phyloP scores from a whole-genome alignment of 2,113 vertebrate species.

The Lagopus muta region DNA sequence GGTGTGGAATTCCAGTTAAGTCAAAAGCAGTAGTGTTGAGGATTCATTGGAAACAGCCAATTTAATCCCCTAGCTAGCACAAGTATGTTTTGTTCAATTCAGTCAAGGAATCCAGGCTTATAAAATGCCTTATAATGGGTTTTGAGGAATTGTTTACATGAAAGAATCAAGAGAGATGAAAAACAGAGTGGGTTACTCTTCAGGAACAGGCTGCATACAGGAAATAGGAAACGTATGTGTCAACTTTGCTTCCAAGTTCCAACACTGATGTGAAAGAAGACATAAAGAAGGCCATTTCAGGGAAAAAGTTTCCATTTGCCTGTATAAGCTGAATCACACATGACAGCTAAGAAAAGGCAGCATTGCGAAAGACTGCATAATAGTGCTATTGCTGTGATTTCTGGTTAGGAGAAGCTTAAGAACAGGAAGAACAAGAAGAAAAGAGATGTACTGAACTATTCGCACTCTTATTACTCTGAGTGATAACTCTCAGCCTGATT shows the following conservation, averaged over 20 bases:
- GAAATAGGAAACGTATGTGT: conserved; percentile 58
- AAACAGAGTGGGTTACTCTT: conserved; percentile 35
- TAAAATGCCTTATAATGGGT: conserved; percentile 44
- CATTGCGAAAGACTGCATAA: background rate
- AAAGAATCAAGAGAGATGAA: conserved; percentile 26
- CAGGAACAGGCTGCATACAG: conserved; percentile 8
- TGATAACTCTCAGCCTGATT: background rate
- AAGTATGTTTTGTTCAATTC: conserved; percentile 36
- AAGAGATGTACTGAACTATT: background rate
- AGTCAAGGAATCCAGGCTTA: conserved; percentile 13
- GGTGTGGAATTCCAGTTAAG: conserved; percentile 17
- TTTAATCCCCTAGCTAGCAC: conserved; percentile 8
- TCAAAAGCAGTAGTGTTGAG: conserved; percentile 28
- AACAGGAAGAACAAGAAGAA: background rate
- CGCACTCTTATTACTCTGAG: background rate
- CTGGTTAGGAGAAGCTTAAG: conserved; percentile 29
- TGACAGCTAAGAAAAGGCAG: background rate
- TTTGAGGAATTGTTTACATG: conserved; percentile 57
- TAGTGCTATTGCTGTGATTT: background rate
- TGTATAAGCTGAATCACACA: background rate
- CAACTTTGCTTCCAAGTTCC: conserved; percentile 46
- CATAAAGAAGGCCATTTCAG: background rate
- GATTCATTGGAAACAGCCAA: conserved; percentile 25
- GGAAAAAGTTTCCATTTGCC: background rate
- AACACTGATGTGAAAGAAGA: conserved; percentile 12